A percentile compares a stretch with the other conserved stretches of the same genome.
Evolutionary conservation across 2,113 vertebrate species (phyloP).

Genomic region (Dasyprocta punctata): DNA sequence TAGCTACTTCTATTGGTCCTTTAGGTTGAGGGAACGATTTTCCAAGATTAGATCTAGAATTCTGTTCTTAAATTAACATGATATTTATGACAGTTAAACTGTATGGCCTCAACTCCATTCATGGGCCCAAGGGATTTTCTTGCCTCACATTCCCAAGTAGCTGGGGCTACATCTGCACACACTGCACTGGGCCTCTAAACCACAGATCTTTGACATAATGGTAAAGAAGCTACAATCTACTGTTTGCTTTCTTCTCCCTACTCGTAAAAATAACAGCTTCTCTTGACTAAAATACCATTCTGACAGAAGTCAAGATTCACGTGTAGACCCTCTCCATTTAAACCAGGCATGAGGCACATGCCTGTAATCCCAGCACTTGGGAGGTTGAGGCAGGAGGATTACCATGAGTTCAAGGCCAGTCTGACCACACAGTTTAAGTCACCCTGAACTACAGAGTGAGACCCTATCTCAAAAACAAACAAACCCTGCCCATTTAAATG

Average conservation of each 20-base stretch:
- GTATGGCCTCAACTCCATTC: neutral
- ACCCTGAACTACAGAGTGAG: neutral
- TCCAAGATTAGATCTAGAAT: constrained; percentile 45
- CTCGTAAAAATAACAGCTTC: constrained; percentile 43
- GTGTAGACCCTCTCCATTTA: neutral
- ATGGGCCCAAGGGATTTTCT: neutral
- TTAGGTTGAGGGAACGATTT: neutral
- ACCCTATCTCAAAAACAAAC: neutral
- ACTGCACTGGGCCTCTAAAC: neutral
- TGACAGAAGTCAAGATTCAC: constrained; percentile 7
- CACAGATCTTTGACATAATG: neutral
- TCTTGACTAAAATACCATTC: constrained; percentile 50
- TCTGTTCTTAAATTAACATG: constrained; percentile 15
- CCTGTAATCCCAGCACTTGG: neutral
- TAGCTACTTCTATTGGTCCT: neutral
- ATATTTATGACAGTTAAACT: constrained; percentile 40
- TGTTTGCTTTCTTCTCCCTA: neutral
- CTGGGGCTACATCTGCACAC: neutral
- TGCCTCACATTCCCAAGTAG: neutral
- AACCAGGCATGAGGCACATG: neutral
- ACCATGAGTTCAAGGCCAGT: neutral
- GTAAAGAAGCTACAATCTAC: constrained; percentile 11
- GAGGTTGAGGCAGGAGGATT: neutral
- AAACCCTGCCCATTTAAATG: neutral
- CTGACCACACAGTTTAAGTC: neutral